Evolutionary conservation across 2,888 invertebrate genomes (phyloP).

Genomic region (Himalopsyche tibetana): DNA sequence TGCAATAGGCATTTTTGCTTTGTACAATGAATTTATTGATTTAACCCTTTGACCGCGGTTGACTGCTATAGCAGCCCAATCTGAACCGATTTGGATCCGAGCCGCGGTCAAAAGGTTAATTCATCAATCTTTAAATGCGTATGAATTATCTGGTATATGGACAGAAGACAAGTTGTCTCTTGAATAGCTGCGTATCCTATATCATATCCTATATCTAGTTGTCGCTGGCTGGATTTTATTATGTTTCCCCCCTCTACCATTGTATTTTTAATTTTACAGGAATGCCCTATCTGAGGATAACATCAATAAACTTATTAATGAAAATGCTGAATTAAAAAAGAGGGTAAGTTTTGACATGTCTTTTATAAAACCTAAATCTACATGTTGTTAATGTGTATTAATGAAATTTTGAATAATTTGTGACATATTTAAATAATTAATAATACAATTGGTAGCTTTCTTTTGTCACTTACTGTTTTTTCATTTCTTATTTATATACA

Average conservation of each 20-base stretch:
- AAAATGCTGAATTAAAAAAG: constrained; percentile 22
- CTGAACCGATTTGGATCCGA: too few relatives aligned
- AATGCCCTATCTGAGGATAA: neutral
- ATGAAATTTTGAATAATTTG: too few relatives aligned
- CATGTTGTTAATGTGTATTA: too few relatives aligned
- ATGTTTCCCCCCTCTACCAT: neutral
- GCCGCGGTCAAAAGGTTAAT: too few relatives aligned
- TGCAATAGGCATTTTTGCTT: constrained; percentile 32
- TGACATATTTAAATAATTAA: too few relatives aligned
- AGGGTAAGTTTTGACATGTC: neutral
- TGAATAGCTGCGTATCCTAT: constrained; percentile 10
- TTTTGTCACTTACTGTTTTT: too few relatives aligned
- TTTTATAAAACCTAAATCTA: too few relatives aligned
- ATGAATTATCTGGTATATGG: neutral
- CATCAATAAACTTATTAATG: constrained; percentile 32
- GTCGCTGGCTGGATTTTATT: constrained; percentile 5
- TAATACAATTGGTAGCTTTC: too few relatives aligned
- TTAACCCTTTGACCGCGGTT: too few relatives aligned
- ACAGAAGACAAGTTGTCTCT: neutral
- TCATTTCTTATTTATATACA: too few relatives aligned
- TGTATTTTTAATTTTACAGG: neutral
- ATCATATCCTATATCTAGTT: neutral
- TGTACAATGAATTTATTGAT: neutral
- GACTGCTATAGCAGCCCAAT: too few relatives aligned
- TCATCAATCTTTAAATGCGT: neutral